Evolutionary conservation across 2,797 vertebrate genomes (phyloP), one percentile per base, ranked within the genome.

Genomic region (Simalia tracyae): DNA sequence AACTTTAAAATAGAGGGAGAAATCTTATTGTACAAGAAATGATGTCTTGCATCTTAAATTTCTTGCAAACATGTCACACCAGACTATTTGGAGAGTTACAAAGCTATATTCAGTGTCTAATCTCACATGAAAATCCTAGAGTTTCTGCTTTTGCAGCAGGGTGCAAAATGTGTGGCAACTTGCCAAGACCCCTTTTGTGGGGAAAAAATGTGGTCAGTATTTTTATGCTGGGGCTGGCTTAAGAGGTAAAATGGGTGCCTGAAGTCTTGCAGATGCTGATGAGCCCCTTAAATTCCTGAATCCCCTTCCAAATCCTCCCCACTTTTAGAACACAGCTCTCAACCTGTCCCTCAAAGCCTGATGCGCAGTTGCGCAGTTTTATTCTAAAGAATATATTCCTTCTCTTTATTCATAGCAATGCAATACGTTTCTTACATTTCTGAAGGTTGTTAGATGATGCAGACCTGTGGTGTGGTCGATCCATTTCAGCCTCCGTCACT

Each of bases 401-500:
- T 10, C 0, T 89, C 19, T 86, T 24, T 54, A 36, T 61, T 64
- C 28, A 26, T 50, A 26, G 50, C 84, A 89, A 54, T 76, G 91
- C 93, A 90, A 3, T 0, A 46, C 85, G 12, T n/a, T 91, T 84
- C 96, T 96, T 96, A 97, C 97, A 92, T 93, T 91, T 95, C 61
- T 94, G 95, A 7, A 92, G 85, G 56, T 61, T 95, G 56, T 60
- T 54, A 72, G 95, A 93, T 60, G 94, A 86, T 81, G 26, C 0
- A 2, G 95, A 91, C 14, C 89, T 93, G 64, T 95, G 91, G 94
- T 94, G 96, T 68, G 94, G 84, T 28, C 94, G 94, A 86, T 96
- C 95, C 68, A 94, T 61, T 86, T 64, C 91, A 0, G 94, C 61
- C 5, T 93, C 92, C 87, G 94, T 95, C 54, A 95, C 92, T 88